phyloP scores from a whole-genome alignment of 2,888 invertebrate species.

The Cepaea hortensis region DNA sequence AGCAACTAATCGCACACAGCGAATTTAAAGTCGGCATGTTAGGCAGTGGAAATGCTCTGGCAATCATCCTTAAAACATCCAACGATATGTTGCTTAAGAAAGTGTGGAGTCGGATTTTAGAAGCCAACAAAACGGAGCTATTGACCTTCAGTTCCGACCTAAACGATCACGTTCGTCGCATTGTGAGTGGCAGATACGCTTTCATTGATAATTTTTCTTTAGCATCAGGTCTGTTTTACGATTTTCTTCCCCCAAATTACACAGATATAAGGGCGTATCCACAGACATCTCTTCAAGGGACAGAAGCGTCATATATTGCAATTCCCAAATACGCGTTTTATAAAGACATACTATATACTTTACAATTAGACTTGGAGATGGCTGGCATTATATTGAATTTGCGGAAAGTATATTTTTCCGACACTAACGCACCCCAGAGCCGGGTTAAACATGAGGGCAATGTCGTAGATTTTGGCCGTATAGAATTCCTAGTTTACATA shows the following conservation, averaged over 20 bases:
- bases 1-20: constrained; percentile 14
- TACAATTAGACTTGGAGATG: constrained; percentile 12
- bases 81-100: neutral
- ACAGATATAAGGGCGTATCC: constrained; percentile 21
- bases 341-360: neutral
- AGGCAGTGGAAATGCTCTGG: neutral
- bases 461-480: neutral
- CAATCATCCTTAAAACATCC: neutral
- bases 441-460: neutral
- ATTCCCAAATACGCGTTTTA: constrained; percentile 16
- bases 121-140: constrained; percentile 9
- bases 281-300: neutral
- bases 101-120: neutral
- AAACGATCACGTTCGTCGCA: neutral
- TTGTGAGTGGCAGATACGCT: constrained; percentile 15
- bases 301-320: constrained; percentile 6
- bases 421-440: neutral
- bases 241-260: neutral
- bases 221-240: constrained; percentile 17
- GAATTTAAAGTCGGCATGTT: constrained; percentile 19
- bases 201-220: constrained; percentile 23
- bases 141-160: constrained; percentile 8
- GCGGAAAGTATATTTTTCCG: neutral
- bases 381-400: constrained; percentile 9
- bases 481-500: constrained; percentile 9